A percentile compares a stretch with the other conserved stretches of the same genome.
Conservation (phyloP, 2,797 vertebrate species). For the Onychomys arenicola region DNA sequence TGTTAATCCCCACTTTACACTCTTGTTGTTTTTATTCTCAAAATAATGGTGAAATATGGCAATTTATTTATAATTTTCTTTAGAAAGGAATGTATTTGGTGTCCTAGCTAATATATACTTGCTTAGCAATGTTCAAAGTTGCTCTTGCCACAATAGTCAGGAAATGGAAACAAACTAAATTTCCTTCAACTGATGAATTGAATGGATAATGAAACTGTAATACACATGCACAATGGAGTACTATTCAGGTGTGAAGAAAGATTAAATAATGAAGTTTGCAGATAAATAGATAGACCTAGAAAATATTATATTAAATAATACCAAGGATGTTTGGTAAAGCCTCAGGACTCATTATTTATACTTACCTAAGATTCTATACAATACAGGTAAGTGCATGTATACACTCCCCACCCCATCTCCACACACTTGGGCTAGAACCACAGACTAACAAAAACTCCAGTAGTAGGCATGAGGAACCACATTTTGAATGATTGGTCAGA, state of each 20-base stretch:
- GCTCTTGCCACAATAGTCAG: not conserved
- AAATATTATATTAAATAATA: not conserved
- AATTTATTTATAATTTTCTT: constrained; percentile 2
- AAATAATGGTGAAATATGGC: not conserved
- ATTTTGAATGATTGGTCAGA: not conserved
- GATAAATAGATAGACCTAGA: not conserved
- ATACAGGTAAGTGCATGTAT: not conserved
- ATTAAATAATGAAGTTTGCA: not conserved
- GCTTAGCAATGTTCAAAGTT: not conserved
- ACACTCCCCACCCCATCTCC: not conserved
- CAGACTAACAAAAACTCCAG: not conserved
- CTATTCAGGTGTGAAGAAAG: not conserved
- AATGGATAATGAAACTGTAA: not conserved
- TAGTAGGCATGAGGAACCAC: not conserved
- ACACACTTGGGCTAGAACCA: not conserved
- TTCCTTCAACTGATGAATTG: not conserved
- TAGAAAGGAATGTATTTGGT: not conserved
- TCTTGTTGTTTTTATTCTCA: not conserved
- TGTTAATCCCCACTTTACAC: not conserved
- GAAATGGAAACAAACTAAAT: not conserved
- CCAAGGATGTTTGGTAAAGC: no score
- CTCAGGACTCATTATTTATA: not conserved
- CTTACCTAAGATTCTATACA: not conserved
- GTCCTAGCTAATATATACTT: not conserved
- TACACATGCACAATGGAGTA: not conserved